Conservation (phyloP, 2,113 vertebrate genomes). For the Osmerus mordax region DNA sequence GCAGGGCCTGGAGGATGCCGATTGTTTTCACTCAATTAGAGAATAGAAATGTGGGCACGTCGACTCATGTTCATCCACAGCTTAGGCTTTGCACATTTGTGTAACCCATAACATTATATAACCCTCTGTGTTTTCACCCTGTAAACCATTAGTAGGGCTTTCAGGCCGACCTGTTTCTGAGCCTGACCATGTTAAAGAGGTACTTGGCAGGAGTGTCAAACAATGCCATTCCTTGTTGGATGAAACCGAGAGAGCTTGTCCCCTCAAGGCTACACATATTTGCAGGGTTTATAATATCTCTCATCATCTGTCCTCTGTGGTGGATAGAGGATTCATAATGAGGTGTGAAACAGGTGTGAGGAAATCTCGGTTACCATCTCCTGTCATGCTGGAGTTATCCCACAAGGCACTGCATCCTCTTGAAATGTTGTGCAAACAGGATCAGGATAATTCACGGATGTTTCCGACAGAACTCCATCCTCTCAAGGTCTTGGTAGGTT, state of each 20-base stretch:
- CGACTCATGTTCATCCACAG: constrained; percentile 30
- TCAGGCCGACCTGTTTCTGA: constrained; percentile 21
- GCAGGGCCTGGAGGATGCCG: not conserved
- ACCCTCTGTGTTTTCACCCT: constrained; percentile 23
- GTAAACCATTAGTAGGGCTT: constrained; percentile 40
- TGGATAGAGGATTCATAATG: constrained; percentile 40
- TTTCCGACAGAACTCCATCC: too few relatives aligned
- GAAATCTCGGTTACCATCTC: constrained; percentile 31
- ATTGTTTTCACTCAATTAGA: constrained; percentile 17
- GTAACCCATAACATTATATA: constrained; percentile 17
- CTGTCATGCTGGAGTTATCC: constrained; percentile 12
- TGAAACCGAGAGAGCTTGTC: constrained; percentile 8
- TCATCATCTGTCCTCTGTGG: constrained; percentile 28
- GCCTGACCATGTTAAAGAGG: constrained; percentile 11
- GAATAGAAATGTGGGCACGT: constrained; percentile 31
- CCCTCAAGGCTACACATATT: constrained; percentile 33
- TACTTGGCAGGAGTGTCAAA: constrained; percentile 34
- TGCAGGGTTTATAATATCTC: constrained; percentile 33
- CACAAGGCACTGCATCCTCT: constrained; percentile 21
- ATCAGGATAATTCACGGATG: too few relatives aligned
- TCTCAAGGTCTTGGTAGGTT: too few relatives aligned
- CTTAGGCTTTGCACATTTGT: constrained; percentile 10
- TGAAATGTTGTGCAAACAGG: too few relatives aligned
- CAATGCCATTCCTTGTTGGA: constrained; percentile 10
- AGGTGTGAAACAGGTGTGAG: constrained; percentile 44